phyloP scores from a whole-genome alignment of 2,888 invertebrate species.

The Platynereis dumerilii region DNA sequence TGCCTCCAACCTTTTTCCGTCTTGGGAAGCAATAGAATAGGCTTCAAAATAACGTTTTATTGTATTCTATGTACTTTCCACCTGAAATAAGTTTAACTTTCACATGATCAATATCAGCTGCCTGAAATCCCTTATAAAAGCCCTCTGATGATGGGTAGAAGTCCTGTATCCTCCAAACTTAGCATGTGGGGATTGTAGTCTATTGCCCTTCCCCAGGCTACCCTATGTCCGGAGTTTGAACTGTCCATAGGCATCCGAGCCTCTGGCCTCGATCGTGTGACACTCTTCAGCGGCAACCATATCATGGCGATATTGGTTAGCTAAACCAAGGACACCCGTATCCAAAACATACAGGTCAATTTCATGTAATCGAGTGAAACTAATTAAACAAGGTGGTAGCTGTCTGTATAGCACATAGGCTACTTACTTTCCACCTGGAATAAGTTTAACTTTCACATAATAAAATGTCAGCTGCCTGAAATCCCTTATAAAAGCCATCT shows the following conservation, averaged over 20 bases:
- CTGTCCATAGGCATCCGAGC: slow-evolving; percentile 36
- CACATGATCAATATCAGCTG: too few relatives aligned
- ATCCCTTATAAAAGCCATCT: slow-evolving; percentile 33
- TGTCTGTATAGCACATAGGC: background rate
- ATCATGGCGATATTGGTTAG: slow-evolving; percentile 24
- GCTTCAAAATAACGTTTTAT: too few relatives aligned
- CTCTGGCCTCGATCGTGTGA: slow-evolving; percentile 25
- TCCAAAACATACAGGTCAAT: slow-evolving; percentile 27
- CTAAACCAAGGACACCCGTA: slow-evolving; percentile 24
- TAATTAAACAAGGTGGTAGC: background rate
- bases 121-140: slow-evolving; percentile 29
- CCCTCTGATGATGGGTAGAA: slow-evolving; percentile 32
- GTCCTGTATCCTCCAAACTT: slow-evolving; percentile 36
- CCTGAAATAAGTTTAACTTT: too few relatives aligned
- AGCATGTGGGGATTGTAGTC: slow-evolving; percentile 35
- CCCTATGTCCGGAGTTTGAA: slow-evolving; percentile 35
- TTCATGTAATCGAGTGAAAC: background rate
- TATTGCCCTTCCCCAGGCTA: slow-evolving; percentile 28
- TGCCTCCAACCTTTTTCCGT: too few relatives aligned
- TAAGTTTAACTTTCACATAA: too few relatives aligned
- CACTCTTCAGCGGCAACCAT: slow-evolving; percentile 14
- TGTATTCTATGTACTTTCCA: too few relatives aligned
- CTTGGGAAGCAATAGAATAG: too few relatives aligned
- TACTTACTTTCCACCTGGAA: too few relatives aligned
- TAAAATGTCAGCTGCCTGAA: background rate